These are phyloP conservation scores for Jaculus jaculus DNA, from an alignment of 2,113 vertebrate species.

Conservation along the genomic window DNA sequence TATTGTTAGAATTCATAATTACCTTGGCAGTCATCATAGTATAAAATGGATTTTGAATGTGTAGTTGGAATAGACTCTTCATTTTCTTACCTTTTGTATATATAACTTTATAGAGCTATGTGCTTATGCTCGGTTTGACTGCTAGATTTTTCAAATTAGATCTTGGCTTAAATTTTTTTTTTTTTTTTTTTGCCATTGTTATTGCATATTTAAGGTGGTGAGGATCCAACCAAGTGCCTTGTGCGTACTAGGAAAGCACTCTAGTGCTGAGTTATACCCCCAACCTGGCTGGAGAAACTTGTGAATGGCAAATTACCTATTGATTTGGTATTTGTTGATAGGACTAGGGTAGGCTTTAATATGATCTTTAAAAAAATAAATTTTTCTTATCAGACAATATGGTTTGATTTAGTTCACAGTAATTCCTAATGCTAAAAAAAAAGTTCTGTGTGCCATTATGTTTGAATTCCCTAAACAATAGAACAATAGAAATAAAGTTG, in stretches of 20 bases:
- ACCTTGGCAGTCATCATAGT: constrained; percentile 14
- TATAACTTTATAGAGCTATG: constrained; percentile 30
- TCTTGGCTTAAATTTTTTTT: no score
- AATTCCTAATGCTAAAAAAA: no score
- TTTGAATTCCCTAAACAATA: constrained; percentile 15
- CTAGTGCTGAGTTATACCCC: no score
- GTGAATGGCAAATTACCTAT: not conserved
- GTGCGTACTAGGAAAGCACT: not conserved
- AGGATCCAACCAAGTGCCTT: not conserved
- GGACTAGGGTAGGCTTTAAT: constrained; percentile 20
- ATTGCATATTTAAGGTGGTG: not conserved
- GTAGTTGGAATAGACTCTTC: not conserved
- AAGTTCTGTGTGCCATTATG: not conserved
- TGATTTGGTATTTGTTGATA: constrained; percentile 13
- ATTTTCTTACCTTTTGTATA: constrained; percentile 28
- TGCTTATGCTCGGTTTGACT: constrained; percentile 43
- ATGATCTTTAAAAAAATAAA: constrained; percentile 32
- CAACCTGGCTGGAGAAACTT: not conserved
- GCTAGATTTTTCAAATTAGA: constrained; percentile 31
- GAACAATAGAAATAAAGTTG: constrained; percentile 38
- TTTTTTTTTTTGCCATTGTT: not conserved
- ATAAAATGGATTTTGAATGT: constrained; percentile 28
- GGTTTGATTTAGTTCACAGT: constrained; percentile 36
- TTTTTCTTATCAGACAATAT: constrained; percentile 25
- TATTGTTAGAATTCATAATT: constrained; percentile 56